Conservation (phyloP, 2,797 vertebrate genomes). For the Xerus rutilus region DNA sequence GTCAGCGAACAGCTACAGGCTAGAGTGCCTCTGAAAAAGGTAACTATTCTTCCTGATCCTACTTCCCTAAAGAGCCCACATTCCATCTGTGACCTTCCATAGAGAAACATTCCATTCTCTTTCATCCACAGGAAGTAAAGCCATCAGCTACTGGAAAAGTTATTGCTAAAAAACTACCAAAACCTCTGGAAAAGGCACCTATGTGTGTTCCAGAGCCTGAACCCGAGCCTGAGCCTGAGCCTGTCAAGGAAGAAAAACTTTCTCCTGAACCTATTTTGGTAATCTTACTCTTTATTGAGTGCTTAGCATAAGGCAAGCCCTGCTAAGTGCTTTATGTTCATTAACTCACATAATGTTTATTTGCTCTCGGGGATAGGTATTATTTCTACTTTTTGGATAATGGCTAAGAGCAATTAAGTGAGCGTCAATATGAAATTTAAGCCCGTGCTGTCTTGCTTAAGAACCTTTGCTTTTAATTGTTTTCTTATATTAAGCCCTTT, state of each 20-base stretch:
- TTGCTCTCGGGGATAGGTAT: neutral
- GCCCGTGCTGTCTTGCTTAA: neutral
- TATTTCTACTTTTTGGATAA: neutral
- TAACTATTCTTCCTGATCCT: neutral
- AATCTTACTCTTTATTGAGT: constrained; percentile 51
- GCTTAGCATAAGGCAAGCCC: neutral
- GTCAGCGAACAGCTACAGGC: constrained; percentile 71
- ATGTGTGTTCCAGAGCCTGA: constrained; percentile 51
- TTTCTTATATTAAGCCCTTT: neutral
- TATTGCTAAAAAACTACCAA: constrained; percentile 70
- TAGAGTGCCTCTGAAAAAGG: constrained; percentile 86
- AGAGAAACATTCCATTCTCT: neutral
- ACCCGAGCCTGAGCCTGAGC: constrained; percentile 55
- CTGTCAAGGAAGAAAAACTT: constrained; percentile 78
- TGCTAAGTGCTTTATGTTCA: neutral
- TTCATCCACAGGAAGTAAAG: constrained; percentile 74
- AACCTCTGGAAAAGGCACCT: constrained; percentile 76
- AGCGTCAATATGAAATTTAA: neutral
- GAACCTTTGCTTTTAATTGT: neutral
- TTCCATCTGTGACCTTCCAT: neutral
- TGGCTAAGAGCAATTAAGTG: neutral
- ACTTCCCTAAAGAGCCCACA: no score
- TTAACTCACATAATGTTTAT: neutral
- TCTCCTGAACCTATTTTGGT: constrained; percentile 82
- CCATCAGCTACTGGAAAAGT: constrained; percentile 77